These are phyloP conservation scores for Conomelus anceps DNA, from an alignment of 2,888 invertebrate species.

Conservation along the genomic window DNA sequence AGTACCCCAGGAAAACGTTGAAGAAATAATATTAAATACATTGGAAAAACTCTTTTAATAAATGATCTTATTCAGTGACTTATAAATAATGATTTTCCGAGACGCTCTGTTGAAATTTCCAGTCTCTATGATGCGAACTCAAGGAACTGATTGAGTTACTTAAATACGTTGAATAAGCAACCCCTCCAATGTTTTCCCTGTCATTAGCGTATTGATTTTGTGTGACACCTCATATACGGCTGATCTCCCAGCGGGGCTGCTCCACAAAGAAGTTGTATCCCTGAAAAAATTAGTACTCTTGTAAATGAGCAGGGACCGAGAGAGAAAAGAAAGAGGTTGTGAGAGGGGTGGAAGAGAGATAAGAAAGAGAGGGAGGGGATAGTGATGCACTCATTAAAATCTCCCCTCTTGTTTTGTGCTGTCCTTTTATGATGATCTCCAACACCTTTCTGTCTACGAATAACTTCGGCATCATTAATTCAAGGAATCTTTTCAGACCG, in stretches of 20 bases:
- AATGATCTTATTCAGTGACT: too few species aligned
- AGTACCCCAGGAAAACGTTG: too few species aligned
- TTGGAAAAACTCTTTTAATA: too few species aligned
- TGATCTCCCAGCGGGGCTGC: neutral
- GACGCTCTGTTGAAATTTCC: too few species aligned
- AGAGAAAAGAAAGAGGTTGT: neutral
- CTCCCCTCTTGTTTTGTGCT: neutral
- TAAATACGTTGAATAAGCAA: too few species aligned
- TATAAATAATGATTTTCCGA: too few species aligned
- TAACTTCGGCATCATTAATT: neutral
- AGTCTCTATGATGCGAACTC: too few species aligned
- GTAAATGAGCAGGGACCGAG: neutral
- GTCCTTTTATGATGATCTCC: neutral
- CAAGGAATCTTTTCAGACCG: neutral
- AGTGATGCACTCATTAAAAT: neutral
- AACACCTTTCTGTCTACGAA: neutral
- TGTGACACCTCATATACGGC: neutral
- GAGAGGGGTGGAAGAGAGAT: neutral
- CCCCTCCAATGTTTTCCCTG: neutral
- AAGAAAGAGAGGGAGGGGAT: neutral
- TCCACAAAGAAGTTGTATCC: neutral
- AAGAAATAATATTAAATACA: too few species aligned
- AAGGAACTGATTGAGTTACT: too few species aligned
- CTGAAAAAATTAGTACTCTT: neutral
- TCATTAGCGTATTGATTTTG: neutral